Evolutionary conservation across 2,888 invertebrate genomes (phyloP).

Genomic region (Nymphalis c-album): DNA sequence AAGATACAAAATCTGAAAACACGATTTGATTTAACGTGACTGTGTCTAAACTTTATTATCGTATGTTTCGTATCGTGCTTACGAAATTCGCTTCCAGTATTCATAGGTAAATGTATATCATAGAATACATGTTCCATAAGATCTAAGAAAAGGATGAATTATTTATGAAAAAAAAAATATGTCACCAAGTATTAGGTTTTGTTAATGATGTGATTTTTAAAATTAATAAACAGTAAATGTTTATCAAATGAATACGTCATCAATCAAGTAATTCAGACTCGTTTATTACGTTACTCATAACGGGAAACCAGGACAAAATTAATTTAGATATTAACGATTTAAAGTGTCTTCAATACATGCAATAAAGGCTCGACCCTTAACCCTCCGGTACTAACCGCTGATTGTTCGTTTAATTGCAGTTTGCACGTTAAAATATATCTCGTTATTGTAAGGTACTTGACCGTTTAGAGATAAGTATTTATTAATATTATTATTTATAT

Average conservation of each 20-base stretch:
- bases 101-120: conserved; percentile 5
- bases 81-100: conserved; percentile 20
- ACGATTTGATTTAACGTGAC: not conserved
- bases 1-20: not conserved
- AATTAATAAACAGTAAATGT: no score
- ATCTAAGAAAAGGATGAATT: not conserved
- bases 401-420: conserved; percentile 27
- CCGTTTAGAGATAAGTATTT: conserved; percentile 17
- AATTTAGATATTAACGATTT: conserved; percentile 23
- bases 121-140: conserved; percentile 1
- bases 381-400: conserved; percentile 22
- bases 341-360: conserved; percentile 25
- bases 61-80: conserved; percentile 19
- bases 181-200: no score
- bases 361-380: conserved; percentile 34
- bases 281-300: not conserved
- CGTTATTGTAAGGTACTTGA: conserved; percentile 23
- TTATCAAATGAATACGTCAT: no score
- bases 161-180: not conserved
- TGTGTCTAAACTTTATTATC: conserved; percentile 14
- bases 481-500: conserved; percentile 18
- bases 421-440: conserved; percentile 16
- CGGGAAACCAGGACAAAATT: conserved; percentile 16
- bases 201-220: no score
- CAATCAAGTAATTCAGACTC: not conserved